Conservation (phyloP, 2,888 invertebrate species). For the Rugalucina vietnamica region DNA sequence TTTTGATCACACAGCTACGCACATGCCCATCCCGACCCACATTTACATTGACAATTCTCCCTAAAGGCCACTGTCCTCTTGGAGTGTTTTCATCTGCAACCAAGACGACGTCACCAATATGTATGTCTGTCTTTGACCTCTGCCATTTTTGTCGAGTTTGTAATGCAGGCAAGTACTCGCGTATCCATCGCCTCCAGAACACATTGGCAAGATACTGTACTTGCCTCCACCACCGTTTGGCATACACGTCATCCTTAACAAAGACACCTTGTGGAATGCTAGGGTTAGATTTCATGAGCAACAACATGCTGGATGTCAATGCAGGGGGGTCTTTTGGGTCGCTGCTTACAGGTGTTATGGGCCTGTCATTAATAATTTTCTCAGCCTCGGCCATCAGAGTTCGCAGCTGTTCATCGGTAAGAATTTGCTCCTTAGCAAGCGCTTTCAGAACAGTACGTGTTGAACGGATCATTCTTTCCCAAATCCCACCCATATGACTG, state of each 20-base stretch:
- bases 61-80: slow-evolving; percentile 29
- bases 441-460: slow-evolving; percentile 16
- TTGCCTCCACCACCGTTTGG: slow-evolving; percentile 36
- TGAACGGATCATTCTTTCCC: slow-evolving; percentile 43
- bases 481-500: slow-evolving; percentile 36
- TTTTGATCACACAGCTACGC: slow-evolving; percentile 1
- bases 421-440: slow-evolving; percentile 11
- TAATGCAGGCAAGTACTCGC: slow-evolving; percentile 32
- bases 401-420: slow-evolving; percentile 9
- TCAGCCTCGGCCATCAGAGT: slow-evolving; percentile 11
- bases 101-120: background rate
- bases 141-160: slow-evolving; percentile 44
- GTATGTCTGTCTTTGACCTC: background rate
- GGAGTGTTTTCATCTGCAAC: slow-evolving; percentile 3
- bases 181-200: slow-evolving; percentile 46
- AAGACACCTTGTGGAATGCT: slow-evolving; percentile 22
- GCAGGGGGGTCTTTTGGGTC: slow-evolving; percentile 26
- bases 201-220: slow-evolving; percentile 41
- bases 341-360: slow-evolving; percentile 16
- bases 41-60: slow-evolving; percentile 13
- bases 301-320: slow-evolving; percentile 28
- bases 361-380: slow-evolving; percentile 17
- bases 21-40: slow-evolving; percentile 10
- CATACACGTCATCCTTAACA: background rate
- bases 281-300: slow-evolving; percentile 24